Evolutionary conservation across 2,113 vertebrate genomes (phyloP), one percentile per base, ranked within the genome.

Genomic region (Larimichthys polyactis): DNA sequence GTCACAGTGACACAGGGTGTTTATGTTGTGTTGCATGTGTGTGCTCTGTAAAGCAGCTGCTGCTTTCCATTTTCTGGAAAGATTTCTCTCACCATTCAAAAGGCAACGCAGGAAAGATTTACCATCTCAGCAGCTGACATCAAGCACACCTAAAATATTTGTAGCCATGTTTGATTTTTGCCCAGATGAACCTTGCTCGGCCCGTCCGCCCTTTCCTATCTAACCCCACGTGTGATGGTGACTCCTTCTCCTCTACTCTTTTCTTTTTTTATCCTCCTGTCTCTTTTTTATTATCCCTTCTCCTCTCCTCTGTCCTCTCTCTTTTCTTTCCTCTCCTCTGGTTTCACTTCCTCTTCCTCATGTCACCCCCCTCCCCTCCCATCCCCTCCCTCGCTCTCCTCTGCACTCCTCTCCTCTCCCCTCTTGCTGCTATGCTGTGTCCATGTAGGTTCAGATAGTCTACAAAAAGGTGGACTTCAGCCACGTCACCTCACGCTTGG

Each of bases 391-490:
- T 40, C 36, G 36, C n/a, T 9, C 48, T 24, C 10, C 65, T 11
- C 40, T 29, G 24, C 75, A 54, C 32, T 81, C 74, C 90, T 57
- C 32, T 81, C 74, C 90, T 78, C 54, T 36, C 79, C 87, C 88
- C 95, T 96, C 91, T 96, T 78, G 92, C 93, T 88, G 95, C 96
- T 90, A 93, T 95, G 32, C 94, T 97, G 96, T 96, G 67, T 93
- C 85, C 83, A 55, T 93, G 14, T 94, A 99, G 97, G 98, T 99
- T 96, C 97, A 99, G 94, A 97, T 99, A 97, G 96, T 98, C 96
- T 97, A 96, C 96, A 97, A 98, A 98, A 99, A 99, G 95, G 93
- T 97, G 95, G 99, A 97, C 97, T 99, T 98, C 97, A 99, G 97
- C 96, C 98, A 99, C 92, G 94, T 99, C 94, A 96, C 97, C 81